Evolutionary conservation across 37 sponge, comb jelly and placozoan species (phyloP).

Genomic region (Theonella swinhoei): DNA sequence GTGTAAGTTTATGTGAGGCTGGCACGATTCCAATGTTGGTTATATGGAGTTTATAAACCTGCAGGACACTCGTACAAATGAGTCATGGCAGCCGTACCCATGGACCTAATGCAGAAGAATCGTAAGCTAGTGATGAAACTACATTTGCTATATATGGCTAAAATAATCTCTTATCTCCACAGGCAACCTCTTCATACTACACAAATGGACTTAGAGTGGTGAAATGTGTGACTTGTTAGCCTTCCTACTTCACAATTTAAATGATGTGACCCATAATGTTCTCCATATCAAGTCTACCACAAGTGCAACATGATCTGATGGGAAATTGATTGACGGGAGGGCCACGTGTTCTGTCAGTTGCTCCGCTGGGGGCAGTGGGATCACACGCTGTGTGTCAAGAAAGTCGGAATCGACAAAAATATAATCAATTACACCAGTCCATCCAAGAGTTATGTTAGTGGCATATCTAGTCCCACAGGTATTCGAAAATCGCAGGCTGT

Average conservation of each 20-base stretch:
- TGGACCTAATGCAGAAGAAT: neutral
- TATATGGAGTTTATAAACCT: no score
- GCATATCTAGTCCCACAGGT: slow-evolving; percentile 48
- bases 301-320: slow-evolving; percentile 91
- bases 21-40: no score
- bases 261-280: neutral
- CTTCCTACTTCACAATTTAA: neutral
- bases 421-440: slow-evolving; percentile 74
- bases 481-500: slow-evolving; percentile 61
- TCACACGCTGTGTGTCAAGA: slow-evolving; percentile 16
- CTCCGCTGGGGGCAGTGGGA: slow-evolving; percentile 63
- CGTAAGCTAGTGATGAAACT: neutral
- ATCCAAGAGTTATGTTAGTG: slow-evolving; percentile 76
- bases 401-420: slow-evolving; percentile 63
- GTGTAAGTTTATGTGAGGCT: neutral
- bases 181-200: neutral
- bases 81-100: neutral
- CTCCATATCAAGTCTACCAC: slow-evolving; percentile 70
- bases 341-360: slow-evolving; percentile 72
- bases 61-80: neutral
- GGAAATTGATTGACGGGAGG: slow-evolving; percentile 76
- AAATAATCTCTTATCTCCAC: neutral
- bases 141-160: neutral
- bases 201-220: neutral
- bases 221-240: neutral